Evolutionary conservation across 2,113 vertebrate species (phyloP).

Genomic region (Copsychus sechellarum): DNA sequence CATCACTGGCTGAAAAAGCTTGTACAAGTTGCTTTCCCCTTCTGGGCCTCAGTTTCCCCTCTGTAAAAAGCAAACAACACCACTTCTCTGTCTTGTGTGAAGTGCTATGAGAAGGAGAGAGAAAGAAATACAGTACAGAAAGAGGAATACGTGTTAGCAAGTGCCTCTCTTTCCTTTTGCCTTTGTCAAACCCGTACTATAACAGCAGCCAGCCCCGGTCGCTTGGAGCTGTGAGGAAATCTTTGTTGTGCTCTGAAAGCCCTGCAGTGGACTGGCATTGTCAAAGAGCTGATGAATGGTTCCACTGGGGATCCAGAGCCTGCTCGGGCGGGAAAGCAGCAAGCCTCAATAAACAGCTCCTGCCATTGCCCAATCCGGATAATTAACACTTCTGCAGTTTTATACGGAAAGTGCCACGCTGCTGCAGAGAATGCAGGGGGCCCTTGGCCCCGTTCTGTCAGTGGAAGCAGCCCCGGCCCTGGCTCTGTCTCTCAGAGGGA

Average conservation of each 20-base stretch:
- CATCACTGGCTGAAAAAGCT: background rate
- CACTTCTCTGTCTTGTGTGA: background rate
- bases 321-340: background rate
- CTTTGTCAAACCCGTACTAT: background rate
- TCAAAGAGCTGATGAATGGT: conserved; percentile 54
- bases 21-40: background rate
- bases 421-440: background rate
- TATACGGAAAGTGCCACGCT: background rate
- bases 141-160: background rate
- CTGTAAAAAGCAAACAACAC: background rate
- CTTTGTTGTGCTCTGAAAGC: conserved; percentile 67
- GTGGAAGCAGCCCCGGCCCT: background rate
- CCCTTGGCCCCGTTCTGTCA: background rate
- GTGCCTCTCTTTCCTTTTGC: background rate
- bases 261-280: conserved; percentile 51
- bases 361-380: background rate
- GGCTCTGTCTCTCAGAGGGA: background rate
- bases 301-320: conserved; percentile 56
- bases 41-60: background rate
- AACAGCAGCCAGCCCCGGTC: conserved; percentile 53
- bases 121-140: background rate
- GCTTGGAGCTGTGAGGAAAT: conserved; percentile 64
- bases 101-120: background rate
- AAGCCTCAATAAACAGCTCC: conserved; percentile 2
- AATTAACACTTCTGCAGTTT: conserved; percentile 22